Base-by-base conservation (phyloP, 37 sponge, comb jelly and placozoan species). In the Geodia barretti region DNA sequence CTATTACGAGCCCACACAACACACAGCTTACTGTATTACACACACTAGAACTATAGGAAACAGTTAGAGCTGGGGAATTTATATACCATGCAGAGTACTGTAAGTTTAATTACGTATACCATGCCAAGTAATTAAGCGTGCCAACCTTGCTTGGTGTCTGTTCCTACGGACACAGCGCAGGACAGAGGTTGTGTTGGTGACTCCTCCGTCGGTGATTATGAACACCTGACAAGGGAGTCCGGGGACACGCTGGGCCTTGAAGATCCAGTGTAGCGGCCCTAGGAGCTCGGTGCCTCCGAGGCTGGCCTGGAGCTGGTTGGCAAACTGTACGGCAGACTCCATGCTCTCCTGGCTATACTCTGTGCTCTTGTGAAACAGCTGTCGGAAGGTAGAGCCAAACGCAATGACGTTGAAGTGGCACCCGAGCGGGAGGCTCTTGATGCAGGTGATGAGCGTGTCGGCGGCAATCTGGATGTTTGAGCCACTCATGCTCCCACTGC, bases 401-500 rank as follows among this genome's bases (percentile, higher is more conserved):
- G 88, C 86, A 58, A 95, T 68, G 19, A 95, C 73, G 60, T 95
- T 95, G 76, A 95, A 95, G 83, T 79, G 86, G 76, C 86, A 75
- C 32, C 75, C 80, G 0, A 41, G 35, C 24, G 95, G 91, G 0
- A 95, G 86, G 74, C 91, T 85, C 80, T 86, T 84, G 63, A 95
- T 61, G 26, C 77, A 83, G 20, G 91, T 70, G 26, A 87, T 84
- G n/a, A 95, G 62, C 1, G 91, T 78, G 20, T 85, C 68, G 8
- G 74, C 62, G 1, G 83, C 86, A 23, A 31, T 72, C 2, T 78
- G 79, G 20, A 95, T 91, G 70, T 83, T 90, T n/a, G 39, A 24
- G 0, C 88, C 86, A 72, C 79, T 78, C 95, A 95, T 95, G 40
- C 91, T 90, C 4, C 91, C 95, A 82, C 91, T 90, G 86, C 89